Evolutionary conservation across 2,797 vertebrate species (phyloP), one percentile per base, ranked within the genome.

Genomic region (Craterocephalus amniculus): DNA sequence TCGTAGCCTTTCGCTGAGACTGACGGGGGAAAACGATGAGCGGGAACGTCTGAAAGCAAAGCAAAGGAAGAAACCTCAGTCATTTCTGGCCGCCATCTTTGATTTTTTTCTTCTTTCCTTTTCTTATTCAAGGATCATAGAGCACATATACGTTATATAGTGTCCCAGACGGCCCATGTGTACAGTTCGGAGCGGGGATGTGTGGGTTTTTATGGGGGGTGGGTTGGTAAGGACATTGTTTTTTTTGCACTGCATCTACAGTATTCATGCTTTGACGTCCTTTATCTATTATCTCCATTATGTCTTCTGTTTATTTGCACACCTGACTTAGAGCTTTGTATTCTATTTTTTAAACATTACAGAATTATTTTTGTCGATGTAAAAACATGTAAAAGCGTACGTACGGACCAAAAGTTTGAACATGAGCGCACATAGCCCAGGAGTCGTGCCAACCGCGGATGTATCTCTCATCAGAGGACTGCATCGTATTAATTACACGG

Each of bases 341-440:
- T 90, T 93, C 91, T 93, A 93, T 93, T 93, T 94, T 94, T 90
- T 93, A 94, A 40, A 91, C 93, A 93, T 93, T 93, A 91, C 92
- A 93, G 84, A 93, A 93, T 93, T 92, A 94, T 94, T 93, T 94
- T 94, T 92, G 83, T 92, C 92, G 83, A 80, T 93, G 93, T 94
- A 89, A 91, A 40, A 89, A 91, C 86, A 86, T 89, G 67, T 88
- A 85, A 84, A 40, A 76, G 88, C 90, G 87, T 91, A 87, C 77
- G 87, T 93, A 90, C 83, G 93, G 94, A 95, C 94, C 94, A 95
- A 95, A 95, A 72, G 88, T 89, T 91, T 79, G 80, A 88, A 59
- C 70, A 67, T 26, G 62, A 81, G 86, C 57, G 72, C 86, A 72
- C 87, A 68, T 51, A 60, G 61, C 2, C 2, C 29, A 38, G 70